These are phyloP conservation scores for Cryptoprocta ferox DNA, from an alignment of 2,797 vertebrate species.

Conservation along the genomic window DNA sequence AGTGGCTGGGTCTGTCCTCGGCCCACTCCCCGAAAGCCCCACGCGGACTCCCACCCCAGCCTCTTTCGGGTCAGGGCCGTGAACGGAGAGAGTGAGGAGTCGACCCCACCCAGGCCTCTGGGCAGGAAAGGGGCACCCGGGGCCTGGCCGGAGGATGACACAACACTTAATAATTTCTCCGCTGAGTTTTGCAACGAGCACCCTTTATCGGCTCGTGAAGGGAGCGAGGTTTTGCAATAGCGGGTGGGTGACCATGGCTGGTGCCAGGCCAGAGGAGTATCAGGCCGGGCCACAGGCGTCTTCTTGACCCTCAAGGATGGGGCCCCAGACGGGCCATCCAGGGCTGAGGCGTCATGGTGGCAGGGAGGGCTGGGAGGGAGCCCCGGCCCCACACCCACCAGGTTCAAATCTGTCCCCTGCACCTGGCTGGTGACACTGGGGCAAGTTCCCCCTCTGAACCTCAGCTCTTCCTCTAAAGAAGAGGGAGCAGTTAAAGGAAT, in stretches of 20 bases:
- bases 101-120: conserved; percentile 22
- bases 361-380: rapidly evolving
- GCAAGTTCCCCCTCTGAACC: background rate
- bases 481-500: background rate
- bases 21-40: background rate
- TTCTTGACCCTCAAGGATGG: background rate
- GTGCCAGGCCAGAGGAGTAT: background rate
- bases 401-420: background rate
- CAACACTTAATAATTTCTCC: conserved; percentile 73
- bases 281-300: background rate
- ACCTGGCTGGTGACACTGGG: background rate
- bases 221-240: conserved; percentile 66
- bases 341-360: background rate
- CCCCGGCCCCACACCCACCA: background rate
- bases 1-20: no score
- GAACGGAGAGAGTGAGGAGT: background rate
- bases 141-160: conserved; percentile 69
- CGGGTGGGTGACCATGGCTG: background rate
- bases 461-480: background rate
- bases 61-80: background rate
- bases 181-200: conserved; percentile 71
- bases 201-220: conserved; percentile 66
- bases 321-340: background rate
- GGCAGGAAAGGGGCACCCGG: conserved; percentile 71
- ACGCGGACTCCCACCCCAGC: background rate